Conservation (phyloP, 2,888 invertebrate genomes). For the Epinotia ramella region DNA sequence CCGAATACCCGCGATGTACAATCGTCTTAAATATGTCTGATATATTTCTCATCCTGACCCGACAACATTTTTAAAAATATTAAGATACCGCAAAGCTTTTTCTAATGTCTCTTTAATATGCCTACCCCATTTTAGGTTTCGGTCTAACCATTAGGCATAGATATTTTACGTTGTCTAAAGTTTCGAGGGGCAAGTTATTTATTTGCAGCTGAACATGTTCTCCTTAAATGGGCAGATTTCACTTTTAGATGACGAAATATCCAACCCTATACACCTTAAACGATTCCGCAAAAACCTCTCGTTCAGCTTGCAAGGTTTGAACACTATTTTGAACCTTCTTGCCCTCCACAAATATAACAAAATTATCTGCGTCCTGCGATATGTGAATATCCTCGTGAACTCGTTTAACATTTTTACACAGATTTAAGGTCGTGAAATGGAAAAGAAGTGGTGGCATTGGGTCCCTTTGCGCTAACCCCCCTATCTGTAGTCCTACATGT, state of each 20-base stretch:
- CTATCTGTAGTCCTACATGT: constrained; percentile 41
- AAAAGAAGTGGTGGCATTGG: constrained; percentile 56
- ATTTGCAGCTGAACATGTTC: not conserved
- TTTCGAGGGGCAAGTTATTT: not conserved
- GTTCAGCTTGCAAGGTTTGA: not conserved
- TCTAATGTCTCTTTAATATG: constrained; percentile 3
- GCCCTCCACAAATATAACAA: constrained; percentile 30
- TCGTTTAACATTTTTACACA: constrained; percentile 30
- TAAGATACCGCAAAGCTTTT: not conserved
- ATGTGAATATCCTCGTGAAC: constrained; percentile 32
- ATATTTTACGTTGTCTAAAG: not conserved
- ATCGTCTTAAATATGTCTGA: not conserved
- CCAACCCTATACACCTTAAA: not conserved
- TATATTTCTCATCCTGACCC: not conserved
- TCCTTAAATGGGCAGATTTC: not conserved
- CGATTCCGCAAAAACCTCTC: not conserved
- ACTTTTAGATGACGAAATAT: not conserved
- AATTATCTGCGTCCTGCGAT: constrained; percentile 53
- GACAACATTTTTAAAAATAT: not conserved
- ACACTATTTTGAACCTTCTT: not conserved
- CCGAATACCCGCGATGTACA: not conserved
- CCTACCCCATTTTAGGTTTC: not conserved
- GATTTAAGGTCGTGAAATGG: constrained; percentile 50
- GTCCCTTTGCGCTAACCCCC: constrained; percentile 54
- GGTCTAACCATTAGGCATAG: not conserved